A percentile compares a stretch with the other conserved stretches of the same genome.
phyloP scores from a whole-genome alignment of 2,797 vertebrate genomes.

The Luscinia megarhynchos region DNA sequence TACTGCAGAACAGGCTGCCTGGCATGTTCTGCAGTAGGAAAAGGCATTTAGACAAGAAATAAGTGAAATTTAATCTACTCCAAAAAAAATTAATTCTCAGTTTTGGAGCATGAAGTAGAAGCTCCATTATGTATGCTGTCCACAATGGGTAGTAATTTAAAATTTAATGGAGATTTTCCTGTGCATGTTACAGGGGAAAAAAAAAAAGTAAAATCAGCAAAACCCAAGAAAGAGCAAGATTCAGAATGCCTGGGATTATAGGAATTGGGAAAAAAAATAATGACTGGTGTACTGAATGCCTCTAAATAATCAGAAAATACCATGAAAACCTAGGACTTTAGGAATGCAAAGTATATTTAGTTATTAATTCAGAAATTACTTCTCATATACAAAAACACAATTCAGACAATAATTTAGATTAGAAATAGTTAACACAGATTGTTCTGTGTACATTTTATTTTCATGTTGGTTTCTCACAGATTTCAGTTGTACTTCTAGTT shows the following conservation, averaged over 20 bases:
- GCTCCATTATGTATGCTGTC: neutral
- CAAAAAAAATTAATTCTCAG: neutral
- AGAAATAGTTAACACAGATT: neutral
- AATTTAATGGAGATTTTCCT: constrained; percentile 8
- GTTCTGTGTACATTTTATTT: neutral
- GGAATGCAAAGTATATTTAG: neutral
- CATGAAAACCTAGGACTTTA: neutral
- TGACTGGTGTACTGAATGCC: neutral
- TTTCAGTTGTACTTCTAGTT: neutral
- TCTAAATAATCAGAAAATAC: neutral
- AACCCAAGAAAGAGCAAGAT: neutral
- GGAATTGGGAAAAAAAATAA: neutral
- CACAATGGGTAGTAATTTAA: neutral
- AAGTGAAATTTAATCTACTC: neutral
- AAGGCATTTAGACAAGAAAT: constrained; percentile 17
- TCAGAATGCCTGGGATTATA: neutral
- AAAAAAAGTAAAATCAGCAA: neutral
- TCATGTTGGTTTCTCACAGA: neutral
- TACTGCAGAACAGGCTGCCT: neutral
- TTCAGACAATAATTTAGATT: neutral
- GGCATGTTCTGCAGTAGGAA: neutral
- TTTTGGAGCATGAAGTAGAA: neutral
- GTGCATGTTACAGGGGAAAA: neutral
- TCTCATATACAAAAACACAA: neutral
- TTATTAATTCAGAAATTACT: neutral